phyloP scores from a whole-genome alignment of 2,888 invertebrate genomes.

The Hofmannophila pseudospretella region DNA sequence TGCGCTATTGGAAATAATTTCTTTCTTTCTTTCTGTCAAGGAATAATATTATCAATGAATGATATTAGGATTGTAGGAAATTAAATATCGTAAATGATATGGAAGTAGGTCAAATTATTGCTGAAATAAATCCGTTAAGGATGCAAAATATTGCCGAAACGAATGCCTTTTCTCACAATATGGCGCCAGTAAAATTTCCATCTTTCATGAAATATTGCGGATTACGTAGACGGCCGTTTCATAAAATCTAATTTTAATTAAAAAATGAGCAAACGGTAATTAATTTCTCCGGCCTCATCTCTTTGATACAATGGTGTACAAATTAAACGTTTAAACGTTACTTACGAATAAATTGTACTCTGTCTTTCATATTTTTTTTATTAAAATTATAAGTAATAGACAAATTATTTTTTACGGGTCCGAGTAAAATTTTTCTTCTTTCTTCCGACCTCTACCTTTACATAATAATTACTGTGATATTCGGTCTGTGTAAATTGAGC shows the following conservation, averaged over 20 bases:
- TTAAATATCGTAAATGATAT: constrained; percentile 29
- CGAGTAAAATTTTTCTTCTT: constrained; percentile 11
- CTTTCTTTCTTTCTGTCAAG: too few relatives aligned
- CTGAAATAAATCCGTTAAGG: constrained; percentile 58
- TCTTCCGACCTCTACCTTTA: constrained; percentile 22
- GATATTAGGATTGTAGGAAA: constrained; percentile 1
- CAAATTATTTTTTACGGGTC: constrained; percentile 26
- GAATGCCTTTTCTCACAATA: constrained; percentile 71
- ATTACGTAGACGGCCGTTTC: constrained; percentile 59
- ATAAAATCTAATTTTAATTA: constrained; percentile 71
- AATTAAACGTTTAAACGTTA: constrained; percentile 49
- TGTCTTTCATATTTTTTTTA: constrained; percentile 40
- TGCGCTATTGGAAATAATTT: too few relatives aligned
- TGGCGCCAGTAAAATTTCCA: constrained; percentile 73
- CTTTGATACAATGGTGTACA: constrained; percentile 54
- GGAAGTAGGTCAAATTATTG: constrained; percentile 56
- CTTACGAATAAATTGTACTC: constrained; percentile 34
- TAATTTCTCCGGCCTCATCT: constrained; percentile 52
- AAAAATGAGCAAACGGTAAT: constrained; percentile 70
- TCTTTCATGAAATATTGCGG: constrained; percentile 73
- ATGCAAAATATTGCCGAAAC: constrained; percentile 67
- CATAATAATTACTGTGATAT: constrained; percentile 24
- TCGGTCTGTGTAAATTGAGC: constrained; percentile 21
- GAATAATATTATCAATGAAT: too few relatives aligned
- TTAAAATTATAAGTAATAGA: constrained; percentile 37